Evolutionary conservation across 2,888 invertebrate genomes (phyloP).

Genomic region (Prosopocoilus inquinatus): DNA sequence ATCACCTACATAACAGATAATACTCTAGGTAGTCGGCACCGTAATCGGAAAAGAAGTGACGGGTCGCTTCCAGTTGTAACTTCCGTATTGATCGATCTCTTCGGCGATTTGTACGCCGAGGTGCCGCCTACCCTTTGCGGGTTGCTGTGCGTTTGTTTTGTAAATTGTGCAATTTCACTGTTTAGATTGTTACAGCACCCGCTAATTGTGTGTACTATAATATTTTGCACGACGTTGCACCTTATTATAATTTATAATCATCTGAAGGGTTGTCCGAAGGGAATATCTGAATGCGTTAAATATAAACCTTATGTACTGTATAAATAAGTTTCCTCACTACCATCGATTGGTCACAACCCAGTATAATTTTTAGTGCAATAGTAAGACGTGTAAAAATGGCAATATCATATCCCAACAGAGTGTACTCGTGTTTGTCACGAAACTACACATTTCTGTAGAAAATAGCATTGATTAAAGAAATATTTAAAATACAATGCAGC

Average conservation of each 20-base stretch:
- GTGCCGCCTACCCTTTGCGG: constrained; percentile 20
- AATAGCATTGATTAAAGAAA: constrained; percentile 53
- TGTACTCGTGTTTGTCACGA: constrained; percentile 47
- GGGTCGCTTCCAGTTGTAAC: not conserved
- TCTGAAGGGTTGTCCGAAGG: constrained; percentile 26
- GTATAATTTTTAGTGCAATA: constrained; percentile 48
- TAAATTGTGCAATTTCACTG: constrained; percentile 32
- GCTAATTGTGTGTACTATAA: constrained; percentile 40
- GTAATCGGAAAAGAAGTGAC: not conserved
- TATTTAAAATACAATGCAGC: constrained; percentile 42
- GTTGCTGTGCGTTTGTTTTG: constrained; percentile 31
- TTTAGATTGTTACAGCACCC: constrained; percentile 37
- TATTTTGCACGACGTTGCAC: constrained; percentile 46
- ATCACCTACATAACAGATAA: constrained; percentile 23
- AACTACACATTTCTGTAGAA: constrained; percentile 49
- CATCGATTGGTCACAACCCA: constrained; percentile 36
- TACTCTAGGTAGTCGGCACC: constrained; percentile 13
- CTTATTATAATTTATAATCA: constrained; percentile 34
- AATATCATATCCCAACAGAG: constrained; percentile 50
- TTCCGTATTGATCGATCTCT: not conserved
- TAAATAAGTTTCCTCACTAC: constrained; percentile 33
- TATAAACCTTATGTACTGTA: constrained; percentile 28
- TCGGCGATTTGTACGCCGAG: not conserved
- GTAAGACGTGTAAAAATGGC: constrained; percentile 51
- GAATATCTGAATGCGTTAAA: constrained; percentile 20